phyloP scores from a whole-genome alignment of 1,140 invertebrate genomes.

The Tetragonula clypearis region DNA sequence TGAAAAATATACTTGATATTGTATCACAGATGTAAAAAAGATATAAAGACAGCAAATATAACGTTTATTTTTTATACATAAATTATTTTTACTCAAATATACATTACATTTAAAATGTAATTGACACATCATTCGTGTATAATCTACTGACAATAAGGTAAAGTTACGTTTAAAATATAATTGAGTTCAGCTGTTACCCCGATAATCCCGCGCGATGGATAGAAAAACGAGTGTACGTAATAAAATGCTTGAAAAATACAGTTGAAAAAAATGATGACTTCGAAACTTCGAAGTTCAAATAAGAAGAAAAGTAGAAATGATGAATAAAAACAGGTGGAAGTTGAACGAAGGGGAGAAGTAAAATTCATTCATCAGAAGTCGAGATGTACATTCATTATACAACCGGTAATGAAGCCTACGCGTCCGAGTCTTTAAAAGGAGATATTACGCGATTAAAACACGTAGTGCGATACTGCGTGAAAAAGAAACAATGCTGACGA shows the following conservation, averaged over 20 bases:
- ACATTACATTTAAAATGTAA: no score
- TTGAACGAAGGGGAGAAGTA: background rate
- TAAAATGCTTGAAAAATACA: background rate
- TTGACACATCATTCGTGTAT: no score
- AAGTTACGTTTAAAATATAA: background rate
- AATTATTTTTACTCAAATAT: background rate
- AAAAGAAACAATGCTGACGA: conserved; percentile 17
- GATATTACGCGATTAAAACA: conserved; percentile 50
- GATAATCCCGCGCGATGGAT: background rate
- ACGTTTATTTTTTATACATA: background rate
- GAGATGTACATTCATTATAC: conserved; percentile 48
- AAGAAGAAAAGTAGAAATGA: background rate
- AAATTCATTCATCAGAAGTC: conserved; percentile 60
- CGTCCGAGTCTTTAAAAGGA: conserved; percentile 67
- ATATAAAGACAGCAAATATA: background rate
- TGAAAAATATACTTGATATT: background rate
- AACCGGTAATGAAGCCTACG: conserved; percentile 65
- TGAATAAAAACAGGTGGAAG: background rate
- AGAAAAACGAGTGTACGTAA: background rate
- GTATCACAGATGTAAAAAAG: background rate
- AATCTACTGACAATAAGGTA: no score
- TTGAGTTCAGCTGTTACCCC: conserved; percentile 25
- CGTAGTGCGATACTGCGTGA: conserved; percentile 24
- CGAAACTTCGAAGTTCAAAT: no score
- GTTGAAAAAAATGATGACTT: background rate